These are phyloP conservation scores for Meteorus colon DNA, from an alignment of 2,888 invertebrate species.

Conservation along the genomic window DNA sequence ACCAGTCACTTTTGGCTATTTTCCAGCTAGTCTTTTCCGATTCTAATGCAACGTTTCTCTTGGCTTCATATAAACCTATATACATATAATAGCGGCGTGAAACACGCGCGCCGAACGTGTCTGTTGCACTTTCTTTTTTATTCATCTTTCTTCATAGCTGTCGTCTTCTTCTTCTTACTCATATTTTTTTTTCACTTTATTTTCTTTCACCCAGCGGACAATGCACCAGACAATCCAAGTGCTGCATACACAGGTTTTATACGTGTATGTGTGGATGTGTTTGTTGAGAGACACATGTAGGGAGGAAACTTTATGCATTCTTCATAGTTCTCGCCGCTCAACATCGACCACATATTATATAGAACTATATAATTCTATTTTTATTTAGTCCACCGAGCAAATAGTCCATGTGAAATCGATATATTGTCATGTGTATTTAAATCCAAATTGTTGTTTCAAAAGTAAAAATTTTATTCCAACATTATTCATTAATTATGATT, in stretches of 20 bases:
- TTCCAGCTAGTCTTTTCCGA: conserved; percentile 34
- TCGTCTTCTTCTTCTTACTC: neutral
- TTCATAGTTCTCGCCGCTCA: conserved; percentile 42
- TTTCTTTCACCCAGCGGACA: neutral
- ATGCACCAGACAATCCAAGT: conserved; percentile 34
- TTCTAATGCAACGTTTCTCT: conserved; percentile 25
- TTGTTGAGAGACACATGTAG: neutral
- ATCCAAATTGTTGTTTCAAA: neutral
- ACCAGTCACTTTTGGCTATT: conserved; percentile 28
- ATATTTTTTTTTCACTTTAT: conserved; percentile 12
- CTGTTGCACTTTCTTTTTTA: conserved; percentile 24
- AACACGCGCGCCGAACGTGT: conserved; percentile 30
- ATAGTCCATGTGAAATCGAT: conserved; percentile 34
- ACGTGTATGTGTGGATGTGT: conserved; percentile 1
- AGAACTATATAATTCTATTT: conserved; percentile 36
- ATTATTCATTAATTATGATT: too few species aligned
- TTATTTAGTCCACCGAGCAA: conserved; percentile 38
- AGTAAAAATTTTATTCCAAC: too few species aligned
- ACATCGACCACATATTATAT: conserved; percentile 38
- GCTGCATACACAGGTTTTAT: conserved; percentile 21
- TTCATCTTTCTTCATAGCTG: neutral
- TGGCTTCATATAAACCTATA: conserved; percentile 1
- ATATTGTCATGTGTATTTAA: neutral
- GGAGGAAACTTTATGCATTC: conserved; percentile 49
- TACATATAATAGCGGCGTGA: conserved; percentile 29